Evolutionary conservation across 2,113 vertebrate species (phyloP).

Genomic region (Coturnix japonica): DNA sequence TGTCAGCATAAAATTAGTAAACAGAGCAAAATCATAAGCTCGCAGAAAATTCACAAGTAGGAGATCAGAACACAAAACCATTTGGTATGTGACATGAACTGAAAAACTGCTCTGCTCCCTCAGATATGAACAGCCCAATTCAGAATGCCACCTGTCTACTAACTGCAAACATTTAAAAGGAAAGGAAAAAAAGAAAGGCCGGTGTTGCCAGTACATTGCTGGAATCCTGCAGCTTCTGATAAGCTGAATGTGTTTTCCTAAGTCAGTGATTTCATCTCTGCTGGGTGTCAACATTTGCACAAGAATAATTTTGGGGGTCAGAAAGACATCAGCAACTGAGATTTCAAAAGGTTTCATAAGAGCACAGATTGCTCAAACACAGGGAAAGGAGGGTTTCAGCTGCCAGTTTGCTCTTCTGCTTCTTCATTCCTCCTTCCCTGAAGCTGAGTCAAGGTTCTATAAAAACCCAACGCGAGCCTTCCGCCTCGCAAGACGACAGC

Average conservation of each 20-base stretch:
- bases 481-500: slow-evolving; percentile 12
- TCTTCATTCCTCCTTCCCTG: slow-evolving; percentile 65
- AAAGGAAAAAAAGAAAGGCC: not conserved
- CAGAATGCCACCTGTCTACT: slow-evolving; percentile 5
- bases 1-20: not conserved
- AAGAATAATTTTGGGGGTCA: slow-evolving; percentile 70
- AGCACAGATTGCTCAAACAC: slow-evolving; percentile 62
- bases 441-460: slow-evolving; percentile 69
- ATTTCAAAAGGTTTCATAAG: slow-evolving; percentile 70
- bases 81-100: not conserved
- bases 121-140: not conserved
- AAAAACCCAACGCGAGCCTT: slow-evolving; percentile 4
- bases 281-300: slow-evolving; percentile 69
- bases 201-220: not conserved
- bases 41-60: not conserved
- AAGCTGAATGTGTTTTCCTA: slow-evolving; percentile 30
- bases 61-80: not conserved
- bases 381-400: slow-evolving; percentile 58
- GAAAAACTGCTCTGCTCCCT: not conserved
- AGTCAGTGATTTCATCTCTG: slow-evolving; percentile 59
- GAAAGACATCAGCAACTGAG: slow-evolving; percentile 60
- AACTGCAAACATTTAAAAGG: not conserved
- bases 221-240: slow-evolving; percentile 33
- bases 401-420: slow-evolving; percentile 68
- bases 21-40: not conserved